These are phyloP conservation scores for Schizaphis graminum DNA, from an alignment of 2,888 invertebrate genomes.

Conservation along the genomic window DNA sequence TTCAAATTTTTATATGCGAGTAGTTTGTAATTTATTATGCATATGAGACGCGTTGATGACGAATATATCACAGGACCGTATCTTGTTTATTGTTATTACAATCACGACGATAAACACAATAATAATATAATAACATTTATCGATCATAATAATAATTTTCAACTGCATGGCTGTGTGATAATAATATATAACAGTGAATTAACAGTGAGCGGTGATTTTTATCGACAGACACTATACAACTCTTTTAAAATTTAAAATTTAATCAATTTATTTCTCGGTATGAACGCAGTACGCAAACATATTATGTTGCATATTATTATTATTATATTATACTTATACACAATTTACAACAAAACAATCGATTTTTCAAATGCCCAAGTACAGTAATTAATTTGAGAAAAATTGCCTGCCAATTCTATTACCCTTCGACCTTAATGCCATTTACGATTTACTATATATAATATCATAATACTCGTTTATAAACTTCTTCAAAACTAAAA, in stretches of 20 bases:
- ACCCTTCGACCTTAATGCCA: neutral
- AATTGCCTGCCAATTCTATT: neutral
- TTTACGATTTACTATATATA: neutral
- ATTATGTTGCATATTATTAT: neutral
- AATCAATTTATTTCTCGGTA: neutral
- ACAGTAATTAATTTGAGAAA: neutral
- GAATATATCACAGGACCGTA: neutral
- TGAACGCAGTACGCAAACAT: neutral
- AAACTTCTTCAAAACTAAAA: neutral
- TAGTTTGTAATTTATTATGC: neutral
- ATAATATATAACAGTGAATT: neutral
- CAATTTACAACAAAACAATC: neutral
- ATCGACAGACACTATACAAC: neutral
- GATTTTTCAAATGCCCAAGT: neutral
- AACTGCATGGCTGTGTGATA: neutral
- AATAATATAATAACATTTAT: neutral
- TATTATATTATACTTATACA: neutral
- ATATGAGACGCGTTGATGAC: neutral
- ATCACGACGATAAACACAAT: neutral
- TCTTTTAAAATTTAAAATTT: neutral
- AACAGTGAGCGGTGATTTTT: neutral
- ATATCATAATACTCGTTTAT: neutral
- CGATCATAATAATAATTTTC: neutral
- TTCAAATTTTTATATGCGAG: neutral
- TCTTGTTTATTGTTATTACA: neutral